Conservation (phyloP, 2,113 vertebrate species). For the Astur gentilis region DNA sequence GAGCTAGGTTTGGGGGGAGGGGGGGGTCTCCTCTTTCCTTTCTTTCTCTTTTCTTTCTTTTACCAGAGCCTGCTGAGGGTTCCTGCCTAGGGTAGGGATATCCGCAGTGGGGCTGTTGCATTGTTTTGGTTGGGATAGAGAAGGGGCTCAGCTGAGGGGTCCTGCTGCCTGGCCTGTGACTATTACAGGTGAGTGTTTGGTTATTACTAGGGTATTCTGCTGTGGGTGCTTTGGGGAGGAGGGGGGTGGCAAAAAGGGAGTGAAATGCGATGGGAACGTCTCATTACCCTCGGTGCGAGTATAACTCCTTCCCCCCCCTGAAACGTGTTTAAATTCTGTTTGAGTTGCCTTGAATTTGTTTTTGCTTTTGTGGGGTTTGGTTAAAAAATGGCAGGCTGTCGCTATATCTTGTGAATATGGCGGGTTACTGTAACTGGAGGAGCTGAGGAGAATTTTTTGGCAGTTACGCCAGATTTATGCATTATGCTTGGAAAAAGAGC, state of each 20-base stretch:
- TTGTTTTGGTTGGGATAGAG: conserved; percentile 82
- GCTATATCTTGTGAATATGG: conserved; percentile 73
- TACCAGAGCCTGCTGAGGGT: not conserved
- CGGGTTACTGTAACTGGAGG: conserved; percentile 73
- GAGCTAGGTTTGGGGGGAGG: conserved; percentile 22
- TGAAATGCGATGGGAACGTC: not conserved
- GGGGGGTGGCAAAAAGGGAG: not conserved
- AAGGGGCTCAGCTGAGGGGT: conserved; percentile 67
- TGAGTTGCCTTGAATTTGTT: not conserved
- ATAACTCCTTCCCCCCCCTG: not conserved
- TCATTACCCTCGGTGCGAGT: not conserved
- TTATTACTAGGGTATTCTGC: not conserved
- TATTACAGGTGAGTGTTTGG: conserved; percentile 86
- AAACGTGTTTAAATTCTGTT: not conserved
- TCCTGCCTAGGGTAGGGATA: conserved; percentile 57
- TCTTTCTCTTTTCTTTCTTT: not conserved
- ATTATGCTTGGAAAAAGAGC: conserved; percentile 61
- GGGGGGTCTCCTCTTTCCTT: conserved; percentile 31
- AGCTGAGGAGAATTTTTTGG: conserved; percentile 61
- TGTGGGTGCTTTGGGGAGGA: not conserved
- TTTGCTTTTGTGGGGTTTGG: conserved; percentile 22
- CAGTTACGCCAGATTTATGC: conserved; percentile 47
- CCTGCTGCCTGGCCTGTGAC: conserved; percentile 82
- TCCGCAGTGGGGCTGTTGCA: conserved; percentile 85
- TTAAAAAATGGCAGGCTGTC: conserved; percentile 58